phyloP scores from a whole-genome alignment of 2,113 vertebrate species.

The Apaloderma vittatum region DNA sequence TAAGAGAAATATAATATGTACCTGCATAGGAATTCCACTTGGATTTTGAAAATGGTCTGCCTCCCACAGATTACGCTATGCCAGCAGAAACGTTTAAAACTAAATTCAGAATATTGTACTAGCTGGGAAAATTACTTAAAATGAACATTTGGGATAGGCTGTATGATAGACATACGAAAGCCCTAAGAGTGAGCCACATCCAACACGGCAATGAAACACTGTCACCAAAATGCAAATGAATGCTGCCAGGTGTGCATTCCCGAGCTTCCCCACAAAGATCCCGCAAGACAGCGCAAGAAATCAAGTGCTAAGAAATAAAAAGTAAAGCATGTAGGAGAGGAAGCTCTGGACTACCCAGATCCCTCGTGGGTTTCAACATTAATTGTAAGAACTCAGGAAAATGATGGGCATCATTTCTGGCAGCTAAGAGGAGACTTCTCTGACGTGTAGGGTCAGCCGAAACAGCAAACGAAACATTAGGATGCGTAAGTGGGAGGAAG shows the following conservation, averaged over 20 bases:
- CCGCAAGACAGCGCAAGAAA: not conserved
- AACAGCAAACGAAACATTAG: not conserved
- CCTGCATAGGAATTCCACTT: not conserved
- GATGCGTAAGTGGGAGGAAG: not conserved
- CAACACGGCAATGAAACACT: not conserved
- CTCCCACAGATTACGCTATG: not conserved
- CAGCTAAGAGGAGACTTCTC: not conserved
- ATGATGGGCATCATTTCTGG: not conserved
- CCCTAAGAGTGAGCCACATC: not conserved
- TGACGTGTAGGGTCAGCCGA: accelerated
- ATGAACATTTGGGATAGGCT: not conserved
- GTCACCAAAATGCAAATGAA: not conserved
- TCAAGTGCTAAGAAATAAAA: not conserved
- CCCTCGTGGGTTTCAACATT: not conserved
- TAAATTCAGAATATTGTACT: not conserved
- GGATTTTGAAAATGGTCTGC: not conserved
- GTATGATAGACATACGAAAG: not conserved
- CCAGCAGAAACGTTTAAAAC: not conserved
- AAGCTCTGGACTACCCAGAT: not conserved
- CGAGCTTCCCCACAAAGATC: not conserved
- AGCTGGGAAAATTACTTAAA: not conserved
- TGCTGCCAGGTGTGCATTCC: not conserved
- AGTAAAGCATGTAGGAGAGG: not conserved
- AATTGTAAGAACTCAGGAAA: not conserved
- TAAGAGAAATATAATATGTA: not conserved